Conservation (phyloP, 2,888 invertebrate genomes). For the Invenusta paracnida region DNA sequence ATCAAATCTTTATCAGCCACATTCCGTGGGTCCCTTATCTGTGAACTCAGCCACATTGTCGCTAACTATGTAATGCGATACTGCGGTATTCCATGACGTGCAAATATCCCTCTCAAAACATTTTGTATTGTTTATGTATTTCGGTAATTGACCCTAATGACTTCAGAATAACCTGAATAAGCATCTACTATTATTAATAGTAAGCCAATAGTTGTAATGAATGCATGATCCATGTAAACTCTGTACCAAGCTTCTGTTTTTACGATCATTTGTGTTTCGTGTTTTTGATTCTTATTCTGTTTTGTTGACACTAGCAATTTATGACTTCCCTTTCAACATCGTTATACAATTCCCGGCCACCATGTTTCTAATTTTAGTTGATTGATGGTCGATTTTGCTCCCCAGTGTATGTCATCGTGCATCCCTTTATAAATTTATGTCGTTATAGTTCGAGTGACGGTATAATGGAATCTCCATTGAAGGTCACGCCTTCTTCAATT, state of each 20-base stretch:
- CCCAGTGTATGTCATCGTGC: slow-evolving; percentile 24
- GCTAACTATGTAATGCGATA: slow-evolving; percentile 33
- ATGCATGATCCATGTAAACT: slow-evolving; percentile 40
- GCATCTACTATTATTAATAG: slow-evolving; percentile 32
- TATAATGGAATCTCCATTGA: slow-evolving; percentile 27
- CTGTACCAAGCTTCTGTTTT: background rate
- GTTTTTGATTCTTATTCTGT: slow-evolving; percentile 8
- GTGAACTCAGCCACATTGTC: slow-evolving; percentile 41
- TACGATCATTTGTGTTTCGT: slow-evolving; percentile 23
- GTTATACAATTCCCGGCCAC: background rate
- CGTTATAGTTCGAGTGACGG: slow-evolving; percentile 14
- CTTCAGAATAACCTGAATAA: slow-evolving; percentile 35
- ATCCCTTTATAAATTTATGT: slow-evolving; percentile 1
- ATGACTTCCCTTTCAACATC: slow-evolving; percentile 12
- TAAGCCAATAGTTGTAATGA: slow-evolving; percentile 14
- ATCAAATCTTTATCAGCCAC: slow-evolving; percentile 40
- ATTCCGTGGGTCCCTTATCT: slow-evolving; percentile 34
- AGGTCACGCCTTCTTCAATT: slow-evolving; percentile 33
- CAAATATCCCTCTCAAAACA: slow-evolving; percentile 36
- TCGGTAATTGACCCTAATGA: slow-evolving; percentile 6
- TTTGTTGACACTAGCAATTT: slow-evolving; percentile 24
- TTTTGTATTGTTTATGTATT: slow-evolving; percentile 18
- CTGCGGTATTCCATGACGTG: slow-evolving; percentile 37
- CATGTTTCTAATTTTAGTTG: background rate
- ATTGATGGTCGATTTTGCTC: background rate